A percentile compares a stretch with the other conserved stretches of the same genome.
Evolutionary conservation across 2,113 vertebrate species (phyloP).

Genomic region (Bufo gargarizans): DNA sequence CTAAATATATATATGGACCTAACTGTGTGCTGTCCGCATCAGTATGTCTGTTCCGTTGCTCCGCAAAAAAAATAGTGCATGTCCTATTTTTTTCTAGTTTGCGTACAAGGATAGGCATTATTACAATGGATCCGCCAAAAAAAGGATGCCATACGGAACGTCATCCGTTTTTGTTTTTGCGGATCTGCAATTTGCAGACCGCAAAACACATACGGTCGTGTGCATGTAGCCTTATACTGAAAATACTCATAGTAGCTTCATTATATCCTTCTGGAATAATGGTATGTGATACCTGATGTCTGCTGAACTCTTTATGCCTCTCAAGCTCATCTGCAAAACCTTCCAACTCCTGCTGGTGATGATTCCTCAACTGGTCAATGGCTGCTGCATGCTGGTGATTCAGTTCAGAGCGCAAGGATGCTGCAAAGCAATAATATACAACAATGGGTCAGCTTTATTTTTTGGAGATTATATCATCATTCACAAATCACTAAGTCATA

Average conservation of each 20-base stretch:
- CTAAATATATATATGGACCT: too few species aligned
- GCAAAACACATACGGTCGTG: too few species aligned
- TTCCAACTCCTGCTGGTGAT: constrained; percentile 88
- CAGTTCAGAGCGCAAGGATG: constrained; percentile 92
- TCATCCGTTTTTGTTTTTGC: too few species aligned
- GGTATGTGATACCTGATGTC: constrained; percentile 79
- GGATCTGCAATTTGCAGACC: too few species aligned
- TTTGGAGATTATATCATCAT: neutral
- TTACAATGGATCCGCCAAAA: too few species aligned
- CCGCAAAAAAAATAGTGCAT: too few species aligned
- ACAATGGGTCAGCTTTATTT: neutral
- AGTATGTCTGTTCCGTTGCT: too few species aligned
- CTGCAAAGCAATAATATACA: constrained; percentile 66
- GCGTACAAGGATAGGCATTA: too few species aligned
- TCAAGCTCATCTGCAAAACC: constrained; percentile 87
- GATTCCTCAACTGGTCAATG: constrained; percentile 90
- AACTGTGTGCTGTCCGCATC: too few species aligned
- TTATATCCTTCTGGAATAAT: neutral
- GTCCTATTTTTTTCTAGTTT: too few species aligned
- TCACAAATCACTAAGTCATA: neutral
- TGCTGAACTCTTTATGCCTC: constrained; percentile 84
- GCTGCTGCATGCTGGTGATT: constrained; percentile 95
- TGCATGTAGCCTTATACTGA: neutral
- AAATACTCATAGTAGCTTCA: neutral
- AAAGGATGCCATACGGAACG: too few species aligned